Evolutionary conservation across 2,113 vertebrate species (phyloP).

Genomic region (Caranx ignobilis): DNA sequence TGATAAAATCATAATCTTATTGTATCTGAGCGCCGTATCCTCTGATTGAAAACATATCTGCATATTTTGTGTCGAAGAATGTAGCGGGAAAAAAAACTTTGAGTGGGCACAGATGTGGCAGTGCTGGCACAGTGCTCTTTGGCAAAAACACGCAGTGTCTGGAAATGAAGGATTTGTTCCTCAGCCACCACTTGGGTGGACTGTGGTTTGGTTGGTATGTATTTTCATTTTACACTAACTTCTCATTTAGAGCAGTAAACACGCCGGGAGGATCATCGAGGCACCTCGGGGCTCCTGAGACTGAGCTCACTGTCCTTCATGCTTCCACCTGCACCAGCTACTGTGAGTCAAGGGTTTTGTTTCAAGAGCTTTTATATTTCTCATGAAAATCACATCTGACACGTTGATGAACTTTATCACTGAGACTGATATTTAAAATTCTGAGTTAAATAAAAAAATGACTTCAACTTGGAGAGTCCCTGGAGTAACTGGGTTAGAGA

Average conservation of each 20-base stretch:
- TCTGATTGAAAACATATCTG: conserved; percentile 54
- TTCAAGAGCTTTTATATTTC: not conserved
- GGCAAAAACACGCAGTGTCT: conserved; percentile 23
- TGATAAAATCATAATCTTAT: conserved; percentile 30
- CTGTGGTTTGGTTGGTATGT: conserved; percentile 46
- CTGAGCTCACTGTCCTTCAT: not conserved
- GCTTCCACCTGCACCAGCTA: not conserved
- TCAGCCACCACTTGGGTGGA: conserved; percentile 41
- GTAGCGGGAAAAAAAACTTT: conserved; percentile 9
- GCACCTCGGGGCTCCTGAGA: not conserved
- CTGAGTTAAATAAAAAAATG: too few relatives aligned
- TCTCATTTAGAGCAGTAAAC: conserved; percentile 47
- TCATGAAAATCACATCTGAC: too few relatives aligned
- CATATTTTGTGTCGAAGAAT: conserved; percentile 39
- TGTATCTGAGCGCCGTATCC: conserved; percentile 5
- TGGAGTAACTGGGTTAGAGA: too few relatives aligned
- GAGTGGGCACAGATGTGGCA: conserved; percentile 64
- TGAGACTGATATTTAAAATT: not conserved
- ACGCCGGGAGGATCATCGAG: conserved; percentile 14
- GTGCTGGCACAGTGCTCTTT: conserved; percentile 26
- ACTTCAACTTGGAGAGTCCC: too few relatives aligned
- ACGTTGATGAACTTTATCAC: too few relatives aligned
- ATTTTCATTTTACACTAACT: conserved; percentile 48
- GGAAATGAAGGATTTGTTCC: conserved; percentile 43
- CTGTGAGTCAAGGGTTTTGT: not conserved